phyloP scores from a whole-genome alignment of 2,797 vertebrate genomes.

The Trichosurus vulpecula region DNA sequence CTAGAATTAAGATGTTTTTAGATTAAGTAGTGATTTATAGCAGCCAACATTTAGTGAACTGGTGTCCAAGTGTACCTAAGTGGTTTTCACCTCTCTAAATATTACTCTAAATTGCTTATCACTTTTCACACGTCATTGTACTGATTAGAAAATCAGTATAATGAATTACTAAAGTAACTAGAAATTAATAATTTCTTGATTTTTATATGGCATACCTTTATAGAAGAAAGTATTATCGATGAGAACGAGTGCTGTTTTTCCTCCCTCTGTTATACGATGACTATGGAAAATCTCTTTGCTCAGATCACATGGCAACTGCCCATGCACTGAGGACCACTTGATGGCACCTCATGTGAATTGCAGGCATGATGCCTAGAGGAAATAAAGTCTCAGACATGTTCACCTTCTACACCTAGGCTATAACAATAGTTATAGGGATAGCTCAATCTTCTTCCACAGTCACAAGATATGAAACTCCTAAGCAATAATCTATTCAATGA shows the following conservation, averaged over 20 bases:
- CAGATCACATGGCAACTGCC: neutral
- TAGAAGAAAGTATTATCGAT: neutral
- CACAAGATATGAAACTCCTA: neutral
- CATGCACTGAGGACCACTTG: neutral
- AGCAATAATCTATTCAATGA: neutral
- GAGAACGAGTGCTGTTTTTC: neutral
- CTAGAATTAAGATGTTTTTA: neutral
- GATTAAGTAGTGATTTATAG: neutral
- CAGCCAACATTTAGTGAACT: neutral
- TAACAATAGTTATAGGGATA: neutral
- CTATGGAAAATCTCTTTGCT: neutral
- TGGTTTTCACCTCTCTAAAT: neutral
- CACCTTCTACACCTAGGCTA: neutral
- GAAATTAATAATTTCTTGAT: neutral
- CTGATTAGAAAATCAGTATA: neutral
- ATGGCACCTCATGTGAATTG: neutral
- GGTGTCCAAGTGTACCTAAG: neutral
- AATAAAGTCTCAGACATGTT: neutral
- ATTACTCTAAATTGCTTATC: neutral
- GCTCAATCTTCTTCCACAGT: neutral
- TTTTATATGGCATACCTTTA: neutral
- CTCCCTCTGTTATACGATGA: neutral
- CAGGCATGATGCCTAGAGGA: neutral
- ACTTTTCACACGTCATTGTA: neutral
- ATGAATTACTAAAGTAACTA: neutral